These are phyloP conservation scores for Nebria salina DNA, from an alignment of 2,888 invertebrate species.

Conservation along the genomic window DNA sequence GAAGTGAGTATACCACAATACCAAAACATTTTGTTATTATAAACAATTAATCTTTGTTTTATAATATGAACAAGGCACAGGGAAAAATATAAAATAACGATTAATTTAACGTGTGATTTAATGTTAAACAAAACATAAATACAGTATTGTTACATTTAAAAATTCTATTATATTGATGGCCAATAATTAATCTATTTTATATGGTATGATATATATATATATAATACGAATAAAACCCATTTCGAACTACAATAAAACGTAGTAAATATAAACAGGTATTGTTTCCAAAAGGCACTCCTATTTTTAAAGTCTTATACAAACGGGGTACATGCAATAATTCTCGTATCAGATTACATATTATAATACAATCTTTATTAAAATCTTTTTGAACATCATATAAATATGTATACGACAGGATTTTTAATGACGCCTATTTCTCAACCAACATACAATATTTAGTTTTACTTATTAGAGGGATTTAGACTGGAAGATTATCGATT, in stretches of 20 bases:
- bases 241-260: constrained; percentile 32
- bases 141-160: constrained; percentile 40
- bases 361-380: constrained; percentile 4
- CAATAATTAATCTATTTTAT: constrained; percentile 32
- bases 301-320: constrained; percentile 54
- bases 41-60: too few species aligned
- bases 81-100: background rate
- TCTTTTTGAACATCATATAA: constrained; percentile 7
- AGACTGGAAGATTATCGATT: constrained; percentile 41
- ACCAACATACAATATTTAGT: background rate
- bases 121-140: constrained; percentile 43
- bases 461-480: background rate
- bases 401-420: constrained; percentile 6
- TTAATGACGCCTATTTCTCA: constrained; percentile 10
- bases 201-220: constrained; percentile 5
- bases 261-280: constrained; percentile 49
- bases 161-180: constrained; percentile 39
- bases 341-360: constrained; percentile 25
- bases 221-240: constrained; percentile 37
- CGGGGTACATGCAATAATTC: constrained; percentile 38
- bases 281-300: constrained; percentile 61
- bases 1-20: too few species aligned
- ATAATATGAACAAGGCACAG: too few species aligned
- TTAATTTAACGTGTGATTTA: constrained; percentile 42
- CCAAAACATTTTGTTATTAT: too few species aligned